Conservation (phyloP, 1,140 invertebrate genomes). For the Agrypnia vestita region DNA sequence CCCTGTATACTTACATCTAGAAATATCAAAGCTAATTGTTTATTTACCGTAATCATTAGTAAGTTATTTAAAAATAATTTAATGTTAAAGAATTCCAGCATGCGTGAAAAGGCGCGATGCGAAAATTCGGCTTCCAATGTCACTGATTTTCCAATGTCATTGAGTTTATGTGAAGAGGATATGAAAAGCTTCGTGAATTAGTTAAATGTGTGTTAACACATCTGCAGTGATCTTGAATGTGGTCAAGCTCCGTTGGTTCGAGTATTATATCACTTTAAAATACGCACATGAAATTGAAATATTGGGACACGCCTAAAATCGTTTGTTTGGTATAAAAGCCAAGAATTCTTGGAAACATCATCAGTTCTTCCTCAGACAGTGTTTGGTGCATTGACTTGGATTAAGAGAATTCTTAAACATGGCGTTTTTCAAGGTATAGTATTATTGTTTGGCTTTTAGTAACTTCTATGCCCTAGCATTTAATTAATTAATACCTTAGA, state of each 20-base stretch:
- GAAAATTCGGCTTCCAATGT: no score
- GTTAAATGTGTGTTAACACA: slow-evolving; percentile 5
- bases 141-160: no score
- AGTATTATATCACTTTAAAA: not conserved
- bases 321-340: slow-evolving; percentile 12
- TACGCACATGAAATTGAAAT: not conserved
- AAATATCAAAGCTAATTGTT: no score
- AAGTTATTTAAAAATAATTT: no score
- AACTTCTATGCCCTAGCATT: no score
- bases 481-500: no score
- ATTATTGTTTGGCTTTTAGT: not conserved
- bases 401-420: not conserved
- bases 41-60: no score
- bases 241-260: not conserved
- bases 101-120: no score
- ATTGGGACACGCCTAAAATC: not conserved
- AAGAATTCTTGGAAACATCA: not conserved
- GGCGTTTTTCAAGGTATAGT: slow-evolving; percentile 6
- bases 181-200: not conserved
- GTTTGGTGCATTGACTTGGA: not conserved
- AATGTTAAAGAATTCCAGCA: no score
- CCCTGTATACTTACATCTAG: no score
- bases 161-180: no score
- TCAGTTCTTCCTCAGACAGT: not conserved
- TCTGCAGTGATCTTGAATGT: slow-evolving; percentile 11